Evolutionary conservation across 2,113 vertebrate genomes (phyloP).

Genomic region (Apodemus speciosus): DNA sequence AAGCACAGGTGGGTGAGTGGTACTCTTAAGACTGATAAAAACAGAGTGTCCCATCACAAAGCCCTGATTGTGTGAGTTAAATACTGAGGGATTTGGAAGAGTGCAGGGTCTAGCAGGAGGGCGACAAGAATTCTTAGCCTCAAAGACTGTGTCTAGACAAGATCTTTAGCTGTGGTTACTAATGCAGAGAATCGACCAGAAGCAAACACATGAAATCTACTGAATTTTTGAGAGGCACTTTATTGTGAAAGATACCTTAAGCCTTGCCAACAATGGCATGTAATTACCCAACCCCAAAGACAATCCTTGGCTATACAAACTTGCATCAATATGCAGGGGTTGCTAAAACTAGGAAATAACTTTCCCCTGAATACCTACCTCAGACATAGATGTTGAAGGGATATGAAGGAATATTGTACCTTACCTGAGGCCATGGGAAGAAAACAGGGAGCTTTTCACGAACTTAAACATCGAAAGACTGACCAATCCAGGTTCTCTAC

Average conservation of each 20-base stretch:
- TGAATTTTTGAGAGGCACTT: slow-evolving; percentile 42
- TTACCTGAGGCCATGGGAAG: background rate
- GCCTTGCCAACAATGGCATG: background rate
- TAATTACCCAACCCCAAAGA: slow-evolving; percentile 35
- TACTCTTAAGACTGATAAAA: slow-evolving; percentile 52
- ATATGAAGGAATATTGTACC: slow-evolving; percentile 13
- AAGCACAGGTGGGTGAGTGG: slow-evolving; percentile 27
- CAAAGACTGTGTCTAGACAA: slow-evolving; percentile 72
- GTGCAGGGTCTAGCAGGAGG: background rate
- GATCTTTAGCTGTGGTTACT: slow-evolving; percentile 68
- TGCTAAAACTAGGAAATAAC: slow-evolving; percentile 45
- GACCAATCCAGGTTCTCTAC: background rate
- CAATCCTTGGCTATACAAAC: background rate
- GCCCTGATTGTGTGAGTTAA: slow-evolving; percentile 54
- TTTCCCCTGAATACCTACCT: background rate
- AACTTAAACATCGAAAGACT: background rate
- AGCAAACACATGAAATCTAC: slow-evolving; percentile 40
- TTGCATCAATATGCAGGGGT: background rate
- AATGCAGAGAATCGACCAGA: slow-evolving; percentile 59
- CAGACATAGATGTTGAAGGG: background rate
- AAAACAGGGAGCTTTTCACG: background rate
- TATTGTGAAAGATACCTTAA: slow-evolving; percentile 57
- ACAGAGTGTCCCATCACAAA: slow-evolving; percentile 32
- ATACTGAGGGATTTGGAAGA: slow-evolving; percentile 57
- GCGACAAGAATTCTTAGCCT: slow-evolving; percentile 50